Percentiles rank a stretch among this genome's conserved stretches.
phyloP scores from a whole-genome alignment of 2,888 invertebrate species.

The Parelbella ahira region DNA sequence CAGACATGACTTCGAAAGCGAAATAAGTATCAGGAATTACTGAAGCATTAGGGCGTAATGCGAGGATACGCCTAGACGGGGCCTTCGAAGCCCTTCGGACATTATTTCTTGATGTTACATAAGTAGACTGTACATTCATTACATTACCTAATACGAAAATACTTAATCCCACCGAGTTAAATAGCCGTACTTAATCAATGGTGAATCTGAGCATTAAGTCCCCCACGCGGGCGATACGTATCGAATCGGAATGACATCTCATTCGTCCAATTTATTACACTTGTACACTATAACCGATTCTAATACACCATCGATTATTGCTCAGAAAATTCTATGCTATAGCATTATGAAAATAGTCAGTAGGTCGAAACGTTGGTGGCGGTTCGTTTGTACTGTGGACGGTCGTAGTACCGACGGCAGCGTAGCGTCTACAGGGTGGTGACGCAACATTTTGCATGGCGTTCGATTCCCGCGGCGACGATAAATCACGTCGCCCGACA shows the following conservation, averaged over 20 bases:
- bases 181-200: slow-evolving; percentile 72
- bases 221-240: slow-evolving; percentile 64
- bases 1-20: no score
- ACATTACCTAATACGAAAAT: slow-evolving; percentile 36
- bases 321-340: slow-evolving; percentile 19
- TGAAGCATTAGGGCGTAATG: no score
- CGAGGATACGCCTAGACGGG: no score
- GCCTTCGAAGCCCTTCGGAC: slow-evolving; percentile 8
- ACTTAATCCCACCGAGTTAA: slow-evolving; percentile 58
- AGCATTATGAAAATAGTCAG: slow-evolving; percentile 25
- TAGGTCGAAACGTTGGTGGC: slow-evolving; percentile 22
- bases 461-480: slow-evolving; percentile 52
- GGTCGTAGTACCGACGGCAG: slow-evolving; percentile 37
- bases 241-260: slow-evolving; percentile 76
- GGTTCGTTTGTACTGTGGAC: slow-evolving; percentile 38
- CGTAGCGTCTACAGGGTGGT: slow-evolving; percentile 38
- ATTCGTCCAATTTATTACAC: slow-evolving; percentile 70
- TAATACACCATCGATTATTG: slow-evolving; percentile 38
- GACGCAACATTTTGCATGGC: slow-evolving; percentile 76
- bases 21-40: no score
- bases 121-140: slow-evolving; percentile 26
- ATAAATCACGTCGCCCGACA: slow-evolving; percentile 68
- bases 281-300: slow-evolving; percentile 42
- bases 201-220: slow-evolving; percentile 58
- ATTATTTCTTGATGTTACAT: slow-evolving; percentile 17